Base-by-base conservation (phyloP, 2,888 invertebrate genomes). In the Megalurothrips usitatus region DNA sequence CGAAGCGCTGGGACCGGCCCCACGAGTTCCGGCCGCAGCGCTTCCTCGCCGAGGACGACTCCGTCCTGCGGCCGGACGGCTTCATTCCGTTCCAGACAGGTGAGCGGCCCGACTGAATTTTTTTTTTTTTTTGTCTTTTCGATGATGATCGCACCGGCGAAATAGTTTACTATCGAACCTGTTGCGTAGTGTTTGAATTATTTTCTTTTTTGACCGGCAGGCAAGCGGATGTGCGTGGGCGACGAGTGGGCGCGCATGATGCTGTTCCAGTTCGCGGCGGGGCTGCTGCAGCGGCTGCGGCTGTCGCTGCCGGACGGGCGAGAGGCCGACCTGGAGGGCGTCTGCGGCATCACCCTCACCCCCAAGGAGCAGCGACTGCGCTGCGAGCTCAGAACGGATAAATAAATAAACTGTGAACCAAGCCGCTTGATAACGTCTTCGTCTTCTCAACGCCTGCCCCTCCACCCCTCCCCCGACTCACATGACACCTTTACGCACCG, bases 11-110 rank as follows among this genome's bases (percentile, higher is more conserved):
- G 93, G 87, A 89, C 0, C 87, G 93, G 48, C 94, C 95, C 0
- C 90, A 92, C 6, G 85, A 87, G 52, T 96, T 92, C 85, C 89
- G 89, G 78, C 95, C 95, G 0, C 88, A 89, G 26, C 89, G 95
- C 80, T 96, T 96, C 85, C 86, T 96, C 8, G 88, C 89, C 79
- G 87, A 89, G 0, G 90, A 92, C 68, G 94, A 92, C 0, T 89
- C 88, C 81, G 89, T 93, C 82, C 85, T 87, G 6, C 92, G 91
- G 82, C 92, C 92, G 0, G 91, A 91, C 79, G 89, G 92, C 81
- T 95, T 95, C 85, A 91, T 96, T 84, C 95, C 96, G 0, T 96
- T 95, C 86, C 96, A 96, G 88, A 91, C 91, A 83, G 96, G 96
- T 94, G 86, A 86, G 85, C n/a, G n/a, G n/a, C n/a, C n/a, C n/a